Evolutionary conservation across 2,113 vertebrate species (phyloP).

Genomic region (Haemorhous mexicanus): DNA sequence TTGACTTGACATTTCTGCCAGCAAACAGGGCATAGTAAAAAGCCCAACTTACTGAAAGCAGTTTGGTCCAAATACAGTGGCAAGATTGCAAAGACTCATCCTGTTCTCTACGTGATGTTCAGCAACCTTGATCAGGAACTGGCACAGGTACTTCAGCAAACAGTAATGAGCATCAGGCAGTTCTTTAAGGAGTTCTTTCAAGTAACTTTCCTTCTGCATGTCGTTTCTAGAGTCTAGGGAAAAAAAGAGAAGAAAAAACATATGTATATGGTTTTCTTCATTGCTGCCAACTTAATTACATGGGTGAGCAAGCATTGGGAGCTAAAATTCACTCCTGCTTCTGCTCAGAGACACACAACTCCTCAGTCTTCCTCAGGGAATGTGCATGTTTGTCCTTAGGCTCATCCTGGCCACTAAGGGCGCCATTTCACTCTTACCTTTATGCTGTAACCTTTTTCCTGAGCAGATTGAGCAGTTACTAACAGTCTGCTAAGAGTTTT

Average conservation of each 20-base stretch:
- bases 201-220: slow-evolving; percentile 63
- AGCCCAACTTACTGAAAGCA: slow-evolving; percentile 87
- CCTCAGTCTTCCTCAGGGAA: background rate
- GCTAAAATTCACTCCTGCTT: background rate
- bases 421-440: background rate
- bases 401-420: background rate
- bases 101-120: slow-evolving; percentile 81
- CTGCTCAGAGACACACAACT: background rate
- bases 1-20: background rate
- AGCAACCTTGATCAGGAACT: slow-evolving; percentile 86
- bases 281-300: background rate
- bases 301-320: background rate
- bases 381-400: background rate
- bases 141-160: slow-evolving; percentile 87
- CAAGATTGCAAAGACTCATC: slow-evolving; percentile 87
- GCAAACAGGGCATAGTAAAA: background rate
- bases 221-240: slow-evolving; percentile 61
- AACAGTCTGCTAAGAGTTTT: background rate
- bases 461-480: background rate
- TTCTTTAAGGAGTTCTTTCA: slow-evolving; percentile 79
- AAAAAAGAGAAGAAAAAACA: background rate
- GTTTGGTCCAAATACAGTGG: slow-evolving; percentile 90
- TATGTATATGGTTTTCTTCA: background rate
- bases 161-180: slow-evolving; percentile 83
- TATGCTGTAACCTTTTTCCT: background rate